phyloP scores from a whole-genome alignment of 2,113 vertebrate genomes.

The Spea multiplicata region DNA sequence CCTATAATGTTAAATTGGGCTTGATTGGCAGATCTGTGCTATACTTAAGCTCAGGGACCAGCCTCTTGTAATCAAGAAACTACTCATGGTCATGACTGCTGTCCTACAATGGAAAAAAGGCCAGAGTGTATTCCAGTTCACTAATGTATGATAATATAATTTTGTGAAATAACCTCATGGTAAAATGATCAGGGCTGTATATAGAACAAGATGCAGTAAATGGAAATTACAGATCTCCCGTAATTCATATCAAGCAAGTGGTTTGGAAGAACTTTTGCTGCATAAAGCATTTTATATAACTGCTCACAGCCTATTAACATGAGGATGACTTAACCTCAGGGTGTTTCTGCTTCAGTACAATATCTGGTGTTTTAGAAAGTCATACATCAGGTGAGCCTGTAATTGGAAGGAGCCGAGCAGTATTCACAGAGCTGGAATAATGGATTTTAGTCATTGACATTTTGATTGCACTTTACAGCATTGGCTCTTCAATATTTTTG shows the following conservation, averaged over 20 bases:
- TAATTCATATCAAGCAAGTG: background rate
- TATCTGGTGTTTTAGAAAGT: slow-evolving; percentile 19
- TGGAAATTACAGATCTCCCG: background rate
- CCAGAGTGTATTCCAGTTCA: too few species aligned
- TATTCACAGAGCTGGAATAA: slow-evolving; percentile 45
- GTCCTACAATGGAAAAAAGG: too few species aligned
- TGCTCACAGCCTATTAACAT: slow-evolving; percentile 25
- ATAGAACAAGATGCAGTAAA: background rate
- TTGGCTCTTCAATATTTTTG: background rate
- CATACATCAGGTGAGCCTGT: slow-evolving; percentile 43
- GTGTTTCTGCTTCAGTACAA: slow-evolving; percentile 31
- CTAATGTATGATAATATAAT: too few species aligned
- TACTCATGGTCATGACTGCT: too few species aligned
- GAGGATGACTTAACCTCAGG: slow-evolving; percentile 30
- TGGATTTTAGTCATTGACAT: slow-evolving; percentile 35
- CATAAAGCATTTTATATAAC: slow-evolving; percentile 34
- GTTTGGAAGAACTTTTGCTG: slow-evolving; percentile 4
- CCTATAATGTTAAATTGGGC: too few species aligned
- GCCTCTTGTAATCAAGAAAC: too few species aligned
- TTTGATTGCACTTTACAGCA: background rate
- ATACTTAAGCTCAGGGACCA: too few species aligned
- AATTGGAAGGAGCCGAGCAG: slow-evolving; percentile 23
- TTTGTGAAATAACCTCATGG: too few species aligned
- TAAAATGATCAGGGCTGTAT: too few species aligned
- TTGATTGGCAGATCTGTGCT: too few species aligned